Conservation (phyloP, 2,113 vertebrate species). For the Manacus vitellinus region DNA sequence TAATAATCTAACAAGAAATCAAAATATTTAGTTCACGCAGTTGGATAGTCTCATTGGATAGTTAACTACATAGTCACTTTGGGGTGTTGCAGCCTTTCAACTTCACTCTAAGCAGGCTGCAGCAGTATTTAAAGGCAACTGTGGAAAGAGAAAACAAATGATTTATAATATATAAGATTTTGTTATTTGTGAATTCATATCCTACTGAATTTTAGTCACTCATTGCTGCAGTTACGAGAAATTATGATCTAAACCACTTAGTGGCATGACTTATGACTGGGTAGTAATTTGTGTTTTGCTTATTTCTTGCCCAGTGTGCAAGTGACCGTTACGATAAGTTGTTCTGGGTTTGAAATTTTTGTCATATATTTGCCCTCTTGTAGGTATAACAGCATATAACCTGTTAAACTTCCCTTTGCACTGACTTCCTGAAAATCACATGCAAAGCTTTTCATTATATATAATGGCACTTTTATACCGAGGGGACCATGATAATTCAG, state of each 20-base stretch:
- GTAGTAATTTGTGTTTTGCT: background rate
- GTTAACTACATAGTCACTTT: background rate
- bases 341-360: background rate
- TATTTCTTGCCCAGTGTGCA: background rate
- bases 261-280: background rate
- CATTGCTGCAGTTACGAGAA: background rate
- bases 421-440: background rate
- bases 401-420: background rate
- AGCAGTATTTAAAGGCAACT: background rate
- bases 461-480: background rate
- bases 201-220: accelerated
- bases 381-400: background rate
- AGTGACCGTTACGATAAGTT: accelerated
- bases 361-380: background rate
- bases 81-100: background rate
- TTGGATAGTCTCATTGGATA: background rate
- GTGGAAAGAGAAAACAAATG: background rate
- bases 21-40: background rate
- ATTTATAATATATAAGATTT: background rate
- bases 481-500: background rate
- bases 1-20: background rate
- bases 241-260: background rate
- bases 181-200: background rate
- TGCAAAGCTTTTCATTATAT: background rate
- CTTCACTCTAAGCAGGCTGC: background rate